Percentiles rank a stretch among this genome's conserved stretches.
Evolutionary conservation across 2,888 invertebrate species (phyloP).

Genomic region (Rotaria macrura): DNA sequence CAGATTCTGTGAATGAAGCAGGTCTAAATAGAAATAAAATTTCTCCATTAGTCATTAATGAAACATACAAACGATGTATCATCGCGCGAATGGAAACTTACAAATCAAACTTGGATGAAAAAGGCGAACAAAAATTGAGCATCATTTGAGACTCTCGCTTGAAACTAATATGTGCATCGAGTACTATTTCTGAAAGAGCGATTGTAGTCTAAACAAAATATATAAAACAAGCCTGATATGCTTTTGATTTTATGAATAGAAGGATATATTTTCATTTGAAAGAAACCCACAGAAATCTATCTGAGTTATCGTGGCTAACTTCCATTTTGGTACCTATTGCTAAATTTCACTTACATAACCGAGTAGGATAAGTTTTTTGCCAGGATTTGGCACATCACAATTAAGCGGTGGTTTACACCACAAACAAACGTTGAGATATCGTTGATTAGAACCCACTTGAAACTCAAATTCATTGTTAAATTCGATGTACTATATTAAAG

Average conservation of each 20-base stretch:
- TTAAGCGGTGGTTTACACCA: conserved; percentile 7
- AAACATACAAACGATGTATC: no score
- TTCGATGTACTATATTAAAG: background rate
- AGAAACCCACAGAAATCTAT: no score
- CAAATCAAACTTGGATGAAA: background rate
- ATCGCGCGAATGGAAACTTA: background rate
- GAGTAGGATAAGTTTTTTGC: background rate
- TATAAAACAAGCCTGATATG: no score
- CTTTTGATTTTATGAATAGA: no score
- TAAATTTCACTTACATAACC: background rate
- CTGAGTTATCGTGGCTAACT: no score
- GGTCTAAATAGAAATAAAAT: background rate
- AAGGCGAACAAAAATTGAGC: background rate
- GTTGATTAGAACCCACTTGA: background rate
- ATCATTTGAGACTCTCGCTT: background rate
- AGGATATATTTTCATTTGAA: no score
- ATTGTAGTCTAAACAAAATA: background rate
- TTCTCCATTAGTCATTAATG: no score
- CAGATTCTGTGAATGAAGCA: background rate
- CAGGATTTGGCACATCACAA: background rate
- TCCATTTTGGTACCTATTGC: no score
- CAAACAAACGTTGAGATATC: background rate
- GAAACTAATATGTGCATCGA: background rate
- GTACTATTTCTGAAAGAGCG: background rate
- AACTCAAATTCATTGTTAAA: background rate